Base-by-base conservation (phyloP, 1,140 invertebrate genomes). In the Oncopeltus fasciatus region DNA sequence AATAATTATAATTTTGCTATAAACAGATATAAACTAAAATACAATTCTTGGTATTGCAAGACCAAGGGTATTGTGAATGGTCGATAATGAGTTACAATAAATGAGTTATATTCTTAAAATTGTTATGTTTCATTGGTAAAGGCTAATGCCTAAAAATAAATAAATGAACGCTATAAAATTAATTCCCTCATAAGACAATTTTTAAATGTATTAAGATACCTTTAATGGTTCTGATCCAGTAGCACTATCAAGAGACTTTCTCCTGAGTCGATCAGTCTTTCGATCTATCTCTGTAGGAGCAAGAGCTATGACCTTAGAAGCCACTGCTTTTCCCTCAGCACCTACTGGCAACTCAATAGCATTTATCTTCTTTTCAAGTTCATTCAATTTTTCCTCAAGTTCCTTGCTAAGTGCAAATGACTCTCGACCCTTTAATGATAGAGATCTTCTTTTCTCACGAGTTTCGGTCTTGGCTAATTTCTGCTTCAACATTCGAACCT, bases 351-450 rank as follows among this genome's bases (percentile, higher is more conserved):
- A 26, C 51, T 73, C 84, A 26, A 88, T 73, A 28, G 80, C 75
- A 58, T 77, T 77, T 3, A 90, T 84, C 74, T 87, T 88, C 53
- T 80, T 81, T 73, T 92, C 88, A 58, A 91, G 72, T 69, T 91
- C 86, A 9, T 78, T 76, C 16, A 92, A 74, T 71, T 91, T 91
- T 27, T 87, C 83, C 71, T 92, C 88, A 16, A 91, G 79, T 73
- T 91, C 87, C 73, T 87, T 87, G 4, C 84, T 82, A 57, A 90
- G 79, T 8, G 83, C 82, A 64, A 89, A 82, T 16, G 86, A 86
- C 71, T 91, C 88, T 29, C 77, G 72, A 29, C 86, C 86, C 73
- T 91, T 91, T 24, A 92, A 71, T 1, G 87, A 90, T 26, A 90
- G 76, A 28, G 88, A 90, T 57, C 89, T 76, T 61, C 88, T 75